Evolutionary conservation across 2,797 vertebrate genomes (phyloP).

Genomic region (Hydrophis major): DNA sequence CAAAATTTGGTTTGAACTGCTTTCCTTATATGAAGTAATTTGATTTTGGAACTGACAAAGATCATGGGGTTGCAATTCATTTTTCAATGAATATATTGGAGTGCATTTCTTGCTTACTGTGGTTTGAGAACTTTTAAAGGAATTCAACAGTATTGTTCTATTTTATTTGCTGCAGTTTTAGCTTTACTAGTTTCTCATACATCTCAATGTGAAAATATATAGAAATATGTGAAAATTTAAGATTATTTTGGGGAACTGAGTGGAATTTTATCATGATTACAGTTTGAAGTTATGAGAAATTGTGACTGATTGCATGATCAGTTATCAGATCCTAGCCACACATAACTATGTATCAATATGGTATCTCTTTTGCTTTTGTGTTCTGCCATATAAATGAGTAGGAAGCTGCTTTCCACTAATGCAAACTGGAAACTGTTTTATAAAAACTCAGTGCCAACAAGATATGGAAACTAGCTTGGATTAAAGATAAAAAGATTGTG

Average conservation of each 20-base stretch:
- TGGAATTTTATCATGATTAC: not conserved
- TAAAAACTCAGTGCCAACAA: not conserved
- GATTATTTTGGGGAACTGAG: not conserved
- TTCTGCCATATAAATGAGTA: not conserved
- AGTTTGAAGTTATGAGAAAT: constrained; percentile 5
- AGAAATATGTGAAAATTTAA: constrained; percentile 26
- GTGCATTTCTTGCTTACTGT: constrained; percentile 70
- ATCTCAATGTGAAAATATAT: constrained; percentile 57
- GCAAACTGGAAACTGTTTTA: not conserved
- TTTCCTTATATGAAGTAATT: not conserved
- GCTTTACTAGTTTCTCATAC: constrained; percentile 63
- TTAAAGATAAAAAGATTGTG: not conserved
- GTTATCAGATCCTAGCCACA: not conserved
- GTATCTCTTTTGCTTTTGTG: not conserved
- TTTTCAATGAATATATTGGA: not conserved
- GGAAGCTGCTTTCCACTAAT: not conserved
- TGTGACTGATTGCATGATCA: not conserved
- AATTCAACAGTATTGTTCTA: constrained; percentile 46
- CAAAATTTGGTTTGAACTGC: constrained; percentile 7
- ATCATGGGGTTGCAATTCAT: not conserved
- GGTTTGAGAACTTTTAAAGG: constrained; percentile 70
- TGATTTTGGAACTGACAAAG: not conserved
- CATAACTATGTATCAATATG: not conserved
- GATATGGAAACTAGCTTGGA: not conserved
- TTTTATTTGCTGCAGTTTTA: constrained; percentile 50